Base-by-base conservation (phyloP, 1,140 invertebrate genomes). In the Drosophila kepulauana region DNA sequence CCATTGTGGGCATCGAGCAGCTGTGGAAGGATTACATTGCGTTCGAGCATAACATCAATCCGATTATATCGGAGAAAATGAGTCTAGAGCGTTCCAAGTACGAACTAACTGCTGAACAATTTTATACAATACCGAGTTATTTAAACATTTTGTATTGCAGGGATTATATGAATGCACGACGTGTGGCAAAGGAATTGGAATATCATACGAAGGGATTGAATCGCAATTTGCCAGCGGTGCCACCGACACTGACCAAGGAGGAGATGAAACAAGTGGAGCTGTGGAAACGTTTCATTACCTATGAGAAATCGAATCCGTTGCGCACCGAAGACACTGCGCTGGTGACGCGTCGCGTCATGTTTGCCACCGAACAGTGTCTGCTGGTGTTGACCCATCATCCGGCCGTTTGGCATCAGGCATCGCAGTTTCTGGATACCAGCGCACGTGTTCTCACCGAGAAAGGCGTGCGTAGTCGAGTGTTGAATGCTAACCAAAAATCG, bases 241-340 rank as follows among this genome's bases (percentile, higher is more conserved):
- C 99, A 38, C 98, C 99, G 0, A 97, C 96, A 20, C 96, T 97
- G 45, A 95, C 96, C 73, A 95, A 97, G 2, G 98, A 99, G 93
- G 98, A 99, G 94, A 94, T 96, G 56, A 98, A 98, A 94, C 98
- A 99, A 94, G 97, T 99, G 56, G 98, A 99, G 85, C 92, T 99
- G n/a, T 99, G 99, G 99, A 99, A 99, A 93, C 99, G 99, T 89
- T 99, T 99, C 90, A 99, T 99, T 70, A 94, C 95, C 2, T 99
- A 98, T 97, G 99, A 99, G 93, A 97, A 99, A 75, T 96, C 96
- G 25, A 99, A 99, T 94, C 99, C 99, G 0, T 93, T 99, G 8
- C 94, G 98, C 52, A 98, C 97, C 0, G 99, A 99, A 93, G 99
- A 99, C 90, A 97, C 98, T 0, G 96, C 97, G 0, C 91, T 99